Evolutionary conservation across 2,888 invertebrate genomes (phyloP), one percentile per base, ranked within the genome.

Genomic region (Aleiodes testaceus): DNA sequence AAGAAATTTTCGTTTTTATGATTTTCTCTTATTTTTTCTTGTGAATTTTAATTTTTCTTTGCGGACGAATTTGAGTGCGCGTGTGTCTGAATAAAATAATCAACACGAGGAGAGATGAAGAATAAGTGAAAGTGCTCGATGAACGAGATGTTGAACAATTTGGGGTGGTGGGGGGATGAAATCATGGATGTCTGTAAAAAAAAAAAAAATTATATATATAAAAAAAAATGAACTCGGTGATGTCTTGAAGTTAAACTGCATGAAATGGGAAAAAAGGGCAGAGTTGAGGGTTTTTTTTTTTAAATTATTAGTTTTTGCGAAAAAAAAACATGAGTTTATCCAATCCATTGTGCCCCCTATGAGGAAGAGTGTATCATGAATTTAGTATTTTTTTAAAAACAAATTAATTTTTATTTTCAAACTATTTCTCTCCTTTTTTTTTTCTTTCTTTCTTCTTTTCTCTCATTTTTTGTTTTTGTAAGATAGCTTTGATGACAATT

Each of bases 401-500:
- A 26, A 26, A 26, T 26, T 26, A n/a, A n/a, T 26, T 26, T 26
- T 26, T 26, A 26, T 26, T 26, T 26, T 26, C 26, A n/a, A n/a
- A n/a, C 3, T 59, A 69, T 7, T 49, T 69, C 67, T 63, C 67
- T 50, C 47, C 64, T 69, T 66, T 53, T 65, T 36, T 64, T 45
- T 16, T 12, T 47, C 14, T n/a, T 45, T 12, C 44, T 49, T 5
- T 22, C 69, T 70, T 67, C 66, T 63, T 70, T 53, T 65, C 71
- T 72, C 69, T 70, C 68, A 74, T 68, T 55, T 69, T 69, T 47
- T 47, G 26, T 59, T 74, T 74, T 73, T 75, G 76, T 70, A 75
- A 74, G 18, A 74, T 74, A 74, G 72, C 71, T 69, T n/a, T 70
- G 45, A 69, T 44, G 45, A 68, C 59, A 22, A 59, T 59, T 70